Evolutionary conservation across 2,888 invertebrate species (phyloP), one percentile per base, ranked within the genome.

Genomic region (Pasiphila rectangulata): DNA sequence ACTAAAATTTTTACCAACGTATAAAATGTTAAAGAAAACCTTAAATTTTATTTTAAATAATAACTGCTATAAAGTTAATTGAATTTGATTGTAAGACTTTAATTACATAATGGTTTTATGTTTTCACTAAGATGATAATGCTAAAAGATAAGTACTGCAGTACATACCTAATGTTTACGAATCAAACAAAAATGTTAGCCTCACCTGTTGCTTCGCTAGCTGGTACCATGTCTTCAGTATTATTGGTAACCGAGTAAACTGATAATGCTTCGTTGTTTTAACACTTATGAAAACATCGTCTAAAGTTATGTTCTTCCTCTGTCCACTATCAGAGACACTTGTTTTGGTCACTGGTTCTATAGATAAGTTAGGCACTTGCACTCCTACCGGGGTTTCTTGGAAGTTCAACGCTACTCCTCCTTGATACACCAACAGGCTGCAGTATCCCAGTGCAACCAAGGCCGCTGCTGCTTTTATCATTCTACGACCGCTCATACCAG

Each of bases 211-310:
- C 81, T 93, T 94, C 39, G 97, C 98, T 72, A 97, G 90, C 80
- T 95, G 95, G 80, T 97, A 97, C 98, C 98, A 99, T 51, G 98
- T 99, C 85, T 95, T 94, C 77, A 98, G 90, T 70, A 98, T 95
- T 56, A 96, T 91, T 42, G 94, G 94, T 70, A 99, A 82, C 66
- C 98, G 92, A 39, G 93, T 92, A 59, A 92, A 89, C 79, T 98
- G 97, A 86, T 96, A 97, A 83, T 93, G 93, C 77, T 93, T 93
- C 45, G 98, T 96, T 54, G 98, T 98, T 90, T 98, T 98, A 44
- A 98, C 97, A 89, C 96, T 96, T 79, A 98, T 95, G 85, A 97
- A 98, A 70, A 98, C 91, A 86, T 98, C 97, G 83, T 95, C 92
- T 64, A 96, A 86, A 63, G 91, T 92, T 59, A 94, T 93, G 57